Conservation (phyloP, 2,113 vertebrate genomes). For the Lichenostomus cassidix region DNA sequence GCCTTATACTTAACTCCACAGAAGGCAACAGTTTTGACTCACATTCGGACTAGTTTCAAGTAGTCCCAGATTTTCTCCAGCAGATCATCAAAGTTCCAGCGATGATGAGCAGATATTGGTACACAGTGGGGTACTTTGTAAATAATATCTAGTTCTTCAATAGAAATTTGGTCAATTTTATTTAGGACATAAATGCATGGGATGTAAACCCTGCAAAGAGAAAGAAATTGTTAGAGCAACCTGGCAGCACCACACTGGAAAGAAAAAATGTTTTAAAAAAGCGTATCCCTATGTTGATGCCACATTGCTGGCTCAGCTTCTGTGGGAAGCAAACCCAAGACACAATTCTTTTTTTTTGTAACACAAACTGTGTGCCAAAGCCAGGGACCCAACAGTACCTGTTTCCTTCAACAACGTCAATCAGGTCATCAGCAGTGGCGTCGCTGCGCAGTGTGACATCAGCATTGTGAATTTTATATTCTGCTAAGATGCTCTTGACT, state of each 20-base stretch:
- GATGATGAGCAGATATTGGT: slow-evolving; percentile 96
- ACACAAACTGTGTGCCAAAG: not conserved
- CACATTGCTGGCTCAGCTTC: not conserved
- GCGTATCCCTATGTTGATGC: not conserved
- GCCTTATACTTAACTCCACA: not conserved
- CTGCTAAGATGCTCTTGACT: slow-evolving; percentile 94
- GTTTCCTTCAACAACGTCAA: slow-evolving; percentile 97
- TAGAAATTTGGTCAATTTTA: slow-evolving; percentile 99
- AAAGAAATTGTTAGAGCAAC: not conserved
- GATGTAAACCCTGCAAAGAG: slow-evolving; percentile 88
- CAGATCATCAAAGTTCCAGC: slow-evolving; percentile 99
- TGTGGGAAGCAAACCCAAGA: not conserved
- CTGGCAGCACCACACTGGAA: not conserved
- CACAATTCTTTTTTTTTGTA: not conserved
- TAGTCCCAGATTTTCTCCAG: slow-evolving; percentile 98
- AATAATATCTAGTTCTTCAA: slow-evolving; percentile 97
- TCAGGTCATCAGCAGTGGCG: slow-evolving; percentile 93
- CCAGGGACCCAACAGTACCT: slow-evolving; percentile 74
- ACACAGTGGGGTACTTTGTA: slow-evolving; percentile 99
- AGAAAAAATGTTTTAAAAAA: not conserved
- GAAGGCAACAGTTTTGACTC: slow-evolving; percentile 56
- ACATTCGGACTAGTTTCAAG: slow-evolving; percentile 93
- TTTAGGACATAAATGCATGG: slow-evolving; percentile 97
- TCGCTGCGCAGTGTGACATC: slow-evolving; percentile 95
- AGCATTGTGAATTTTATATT: slow-evolving; percentile 98